phyloP scores from a whole-genome alignment of 2,113 vertebrate genomes.

The Stigmatopora argus region DNA sequence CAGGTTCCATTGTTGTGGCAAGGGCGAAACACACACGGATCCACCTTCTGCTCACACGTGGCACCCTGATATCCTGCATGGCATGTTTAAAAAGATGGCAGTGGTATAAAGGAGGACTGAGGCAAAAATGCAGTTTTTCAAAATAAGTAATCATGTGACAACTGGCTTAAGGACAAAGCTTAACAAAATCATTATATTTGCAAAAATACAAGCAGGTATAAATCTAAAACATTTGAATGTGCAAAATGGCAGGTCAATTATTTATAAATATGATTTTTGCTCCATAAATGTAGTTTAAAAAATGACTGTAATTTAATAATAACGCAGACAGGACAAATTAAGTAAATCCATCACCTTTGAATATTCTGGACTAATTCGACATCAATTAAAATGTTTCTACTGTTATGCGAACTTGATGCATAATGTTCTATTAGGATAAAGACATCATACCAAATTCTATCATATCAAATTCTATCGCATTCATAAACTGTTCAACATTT shows the following conservation, averaged over 20 bases:
- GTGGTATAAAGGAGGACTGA: not conserved
- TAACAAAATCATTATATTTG: not conserved
- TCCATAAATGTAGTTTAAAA: no score
- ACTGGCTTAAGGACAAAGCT: not conserved
- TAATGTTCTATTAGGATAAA: not conserved
- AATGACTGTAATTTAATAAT: no score
- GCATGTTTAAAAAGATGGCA: not conserved
- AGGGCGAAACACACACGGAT: constrained; percentile 82
- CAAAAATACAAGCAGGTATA: not conserved
- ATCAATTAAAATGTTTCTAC: no score
- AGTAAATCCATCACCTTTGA: not conserved
- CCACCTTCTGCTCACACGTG: constrained; percentile 83
- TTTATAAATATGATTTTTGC: no score
- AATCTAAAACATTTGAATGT: no score
- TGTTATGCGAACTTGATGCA: not conserved
- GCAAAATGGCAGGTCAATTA: no score
- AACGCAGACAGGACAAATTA: no score
- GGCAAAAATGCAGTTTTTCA: not conserved
- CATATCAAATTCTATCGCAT: not conserved
- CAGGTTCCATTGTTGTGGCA: constrained; percentile 95
- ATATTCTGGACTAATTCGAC: no score
- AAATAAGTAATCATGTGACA: not conserved
- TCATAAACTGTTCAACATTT: not conserved
- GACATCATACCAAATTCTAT: not conserved
- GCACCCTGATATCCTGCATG: constrained; percentile 79